phyloP scores from a whole-genome alignment of 2,888 invertebrate genomes.

The Amphiduros pacificus region DNA sequence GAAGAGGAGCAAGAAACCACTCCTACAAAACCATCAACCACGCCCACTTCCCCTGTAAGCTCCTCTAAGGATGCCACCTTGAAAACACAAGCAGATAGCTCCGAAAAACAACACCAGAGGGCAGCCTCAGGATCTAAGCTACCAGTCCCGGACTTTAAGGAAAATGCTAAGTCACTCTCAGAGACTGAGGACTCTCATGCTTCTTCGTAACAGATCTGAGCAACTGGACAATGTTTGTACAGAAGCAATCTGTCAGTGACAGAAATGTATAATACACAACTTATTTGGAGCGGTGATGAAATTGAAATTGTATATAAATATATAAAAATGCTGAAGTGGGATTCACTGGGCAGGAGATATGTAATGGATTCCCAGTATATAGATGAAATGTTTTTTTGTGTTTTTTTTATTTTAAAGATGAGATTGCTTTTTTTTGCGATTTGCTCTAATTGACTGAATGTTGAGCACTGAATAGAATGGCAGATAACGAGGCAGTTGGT shows the following conservation, averaged over 20 bases:
- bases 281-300: neutral
- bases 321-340: neutral
- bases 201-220: no score
- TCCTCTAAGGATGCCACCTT: neutral
- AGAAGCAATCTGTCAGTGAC: neutral
- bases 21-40: neutral
- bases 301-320: neutral
- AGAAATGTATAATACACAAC: neutral
- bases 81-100: slow-evolving; percentile 6
- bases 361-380: no score
- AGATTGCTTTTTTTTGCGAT: no score
- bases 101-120: neutral
- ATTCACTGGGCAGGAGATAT: no score
- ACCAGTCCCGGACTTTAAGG: slow-evolving; percentile 31
- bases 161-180: slow-evolving; percentile 26
- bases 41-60: neutral
- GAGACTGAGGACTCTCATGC: no score
- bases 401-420: no score
- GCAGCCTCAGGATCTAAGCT: slow-evolving; percentile 21
- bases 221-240: neutral
- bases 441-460: no score
- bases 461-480: no score
- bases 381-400: no score
- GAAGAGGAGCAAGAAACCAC: slow-evolving; percentile 39
- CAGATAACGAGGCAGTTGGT: no score